Evolutionary conservation across 2,113 vertebrate species (phyloP), one percentile per base, ranked within the genome.

Genomic region (Sebastes schlegelii): DNA sequence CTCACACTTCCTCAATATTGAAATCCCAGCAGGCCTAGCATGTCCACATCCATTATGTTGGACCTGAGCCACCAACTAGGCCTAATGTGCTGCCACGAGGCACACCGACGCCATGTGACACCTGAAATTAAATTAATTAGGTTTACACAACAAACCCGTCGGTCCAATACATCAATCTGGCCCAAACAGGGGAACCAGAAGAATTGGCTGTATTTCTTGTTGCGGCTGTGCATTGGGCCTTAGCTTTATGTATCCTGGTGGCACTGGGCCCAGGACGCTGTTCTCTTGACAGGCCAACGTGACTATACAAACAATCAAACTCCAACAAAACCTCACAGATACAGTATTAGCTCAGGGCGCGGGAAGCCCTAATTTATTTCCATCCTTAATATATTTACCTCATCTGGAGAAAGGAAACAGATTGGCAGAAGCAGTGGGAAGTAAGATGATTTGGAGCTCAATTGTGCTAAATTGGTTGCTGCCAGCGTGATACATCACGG

Each of bases 381-480:
- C 77, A 84, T 90, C 85, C 84, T 81, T 92, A 93, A 94, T 92
- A 89, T 92, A 94, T 94, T 95, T 94, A 94, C 90, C 87, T 93
- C 93, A 87, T 94, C 89, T 82, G 79, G 88, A 90, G 89, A 94
- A 90, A 80, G 88, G 86, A 91, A 93, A 91, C 92, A 92, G 92
- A 93, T 93, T 93, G 92, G 92, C 91, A 91, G 90, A 92, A 90
- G 86, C 90, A 90, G 92, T 93, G 93, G 91, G 89, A 92, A 91
- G 84, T 87, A 87, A 94, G 92, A 94, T 94, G 94, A 95, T 95
- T 93, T 93, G 94, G 94, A 91, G 91, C 94, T 93, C 89, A 93
- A 94, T 95, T 94, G 88, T 84, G 86, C 93, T 91, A 92, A 95
- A 96, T 95, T 95, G 95, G 93, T 94, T 94, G 92, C 93, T 93